Evolutionary conservation across 2,797 vertebrate species (phyloP), one percentile per base, ranked within the genome.

Genomic region (Megalops cyprinoides): DNA sequence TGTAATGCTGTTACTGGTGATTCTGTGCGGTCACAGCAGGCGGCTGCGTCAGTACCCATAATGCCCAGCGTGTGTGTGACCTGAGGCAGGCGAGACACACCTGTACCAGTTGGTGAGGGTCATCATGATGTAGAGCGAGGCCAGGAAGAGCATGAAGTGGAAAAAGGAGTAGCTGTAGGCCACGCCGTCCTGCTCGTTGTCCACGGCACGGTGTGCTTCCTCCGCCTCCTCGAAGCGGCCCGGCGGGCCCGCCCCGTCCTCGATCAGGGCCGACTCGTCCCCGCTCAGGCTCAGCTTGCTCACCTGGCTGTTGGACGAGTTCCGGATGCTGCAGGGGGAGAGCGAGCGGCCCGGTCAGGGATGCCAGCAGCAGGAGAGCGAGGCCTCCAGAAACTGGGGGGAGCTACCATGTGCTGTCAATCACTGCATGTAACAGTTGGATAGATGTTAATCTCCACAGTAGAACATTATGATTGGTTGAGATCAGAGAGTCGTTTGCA

Each of bases 81-180:
- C n/a, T n/a, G n/a, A n/a, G n/a, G n/a, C n/a, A n/a, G 51, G 51
- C 18, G 15, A 18, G 8, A 86, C 88, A 12, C 90, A 97, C 96
- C 96, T 97, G 93, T 97, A 97, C 98, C 98, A 99, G 93, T 99
- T 99, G 93, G 98, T 99, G 69, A 99, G 95, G 0, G 98, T 99
- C 98, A 99, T 99, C 98, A 99, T 99, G 90, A 99, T 99, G 89
- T 99, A 99, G 6, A 99, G 95, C 0, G 98, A 99, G 0, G 98
- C 98, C 91, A 99, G 90, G 91, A 99, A 99, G 78, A 99, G 94
- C 98, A 99, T 99, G 89, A 99, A 99, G 90, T 99, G 98, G 88
- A 99, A 99, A 92, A 99, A 99, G 15, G 97, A 99, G 81, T 99
- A 99, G 77, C 97, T 98, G 88, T 99, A 99, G 20, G 96, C 98